Conservation (phyloP, 2,113 vertebrate species). For the Morone chrysops region DNA sequence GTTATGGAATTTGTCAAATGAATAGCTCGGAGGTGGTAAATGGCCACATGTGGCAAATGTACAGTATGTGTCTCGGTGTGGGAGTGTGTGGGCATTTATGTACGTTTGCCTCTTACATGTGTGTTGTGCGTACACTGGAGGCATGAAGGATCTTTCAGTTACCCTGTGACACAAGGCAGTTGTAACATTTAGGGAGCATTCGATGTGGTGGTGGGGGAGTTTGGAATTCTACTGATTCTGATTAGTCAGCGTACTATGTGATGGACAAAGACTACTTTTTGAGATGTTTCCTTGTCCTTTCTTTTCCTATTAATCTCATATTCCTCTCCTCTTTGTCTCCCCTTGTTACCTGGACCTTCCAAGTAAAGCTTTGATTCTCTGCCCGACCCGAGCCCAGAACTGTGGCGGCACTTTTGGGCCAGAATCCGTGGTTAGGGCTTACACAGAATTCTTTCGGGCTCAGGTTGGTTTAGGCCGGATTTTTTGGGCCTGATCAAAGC, state of each 20-base stretch:
- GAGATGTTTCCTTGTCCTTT: background rate
- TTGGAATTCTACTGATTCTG: constrained; percentile 73
- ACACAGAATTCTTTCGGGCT: too few species aligned
- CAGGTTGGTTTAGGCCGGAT: too few species aligned
- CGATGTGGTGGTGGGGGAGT: constrained; percentile 89
- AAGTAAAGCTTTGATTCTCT: too few species aligned
- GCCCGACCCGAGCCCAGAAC: too few species aligned
- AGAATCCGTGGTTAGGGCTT: too few species aligned
- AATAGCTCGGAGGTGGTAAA: constrained; percentile 91
- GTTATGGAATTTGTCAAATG: constrained; percentile 96
- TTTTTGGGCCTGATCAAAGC: too few species aligned
- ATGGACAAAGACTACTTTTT: background rate
- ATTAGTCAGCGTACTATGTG: constrained; percentile 19
- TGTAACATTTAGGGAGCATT: constrained; percentile 93
- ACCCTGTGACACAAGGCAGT: constrained; percentile 89
- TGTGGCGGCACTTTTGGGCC: too few species aligned
- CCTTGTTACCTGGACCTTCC: background rate
- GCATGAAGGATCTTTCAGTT: constrained; percentile 56
- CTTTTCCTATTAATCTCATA: background rate
- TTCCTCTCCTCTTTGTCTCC: too few species aligned
- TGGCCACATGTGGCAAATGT: constrained; percentile 82
- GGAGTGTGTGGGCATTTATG: constrained; percentile 74
- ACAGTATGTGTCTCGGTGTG: constrained; percentile 48
- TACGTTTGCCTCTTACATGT: constrained; percentile 20
- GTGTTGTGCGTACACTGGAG: constrained; percentile 54